phyloP scores from a whole-genome alignment of 1,140 invertebrate species.

The Epicauta chinensis region DNA sequence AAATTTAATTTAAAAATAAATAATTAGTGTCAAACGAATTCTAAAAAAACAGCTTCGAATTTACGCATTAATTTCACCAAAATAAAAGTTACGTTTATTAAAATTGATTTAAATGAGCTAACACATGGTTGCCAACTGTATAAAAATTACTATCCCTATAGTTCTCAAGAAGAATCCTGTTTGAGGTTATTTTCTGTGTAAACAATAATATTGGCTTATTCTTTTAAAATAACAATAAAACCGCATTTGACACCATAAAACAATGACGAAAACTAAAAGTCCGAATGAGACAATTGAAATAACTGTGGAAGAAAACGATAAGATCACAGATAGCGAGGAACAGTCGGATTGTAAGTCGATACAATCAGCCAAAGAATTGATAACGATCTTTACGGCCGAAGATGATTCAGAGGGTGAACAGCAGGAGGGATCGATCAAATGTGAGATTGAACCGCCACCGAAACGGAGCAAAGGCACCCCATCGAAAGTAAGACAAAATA shows the following conservation, averaged over 20 bases:
- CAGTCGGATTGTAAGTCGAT: too few relatives aligned
- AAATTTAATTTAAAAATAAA: too few relatives aligned
- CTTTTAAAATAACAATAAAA: too few relatives aligned
- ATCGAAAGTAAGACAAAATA: constrained; percentile 6
- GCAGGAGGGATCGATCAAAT: constrained; percentile 2
- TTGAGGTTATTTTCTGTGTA: constrained; percentile 5
- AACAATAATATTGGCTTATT: neutral
- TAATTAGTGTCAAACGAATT: too few relatives aligned
- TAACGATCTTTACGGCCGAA: constrained; percentile 13
- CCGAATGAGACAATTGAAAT: neutral
- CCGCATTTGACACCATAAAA: constrained; percentile 1
- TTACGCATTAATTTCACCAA: too few relatives aligned
- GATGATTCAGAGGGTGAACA: constrained; percentile 10
- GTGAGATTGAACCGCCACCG: constrained; percentile 3
- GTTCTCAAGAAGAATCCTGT: too few relatives aligned
- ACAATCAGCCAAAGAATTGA: constrained; percentile 14
- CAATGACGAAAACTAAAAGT: constrained; percentile 12
- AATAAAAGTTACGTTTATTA: too few relatives aligned
- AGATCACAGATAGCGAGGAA: too few relatives aligned
- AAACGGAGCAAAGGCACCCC: constrained; percentile 11
- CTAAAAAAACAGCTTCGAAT: too few relatives aligned
- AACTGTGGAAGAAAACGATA: neutral
- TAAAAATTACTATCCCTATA: neutral
- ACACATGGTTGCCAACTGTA: neutral
- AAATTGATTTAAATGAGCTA: too few relatives aligned